phyloP scores from a whole-genome alignment of 2,888 invertebrate genomes.

The Polietes domitor region DNA sequence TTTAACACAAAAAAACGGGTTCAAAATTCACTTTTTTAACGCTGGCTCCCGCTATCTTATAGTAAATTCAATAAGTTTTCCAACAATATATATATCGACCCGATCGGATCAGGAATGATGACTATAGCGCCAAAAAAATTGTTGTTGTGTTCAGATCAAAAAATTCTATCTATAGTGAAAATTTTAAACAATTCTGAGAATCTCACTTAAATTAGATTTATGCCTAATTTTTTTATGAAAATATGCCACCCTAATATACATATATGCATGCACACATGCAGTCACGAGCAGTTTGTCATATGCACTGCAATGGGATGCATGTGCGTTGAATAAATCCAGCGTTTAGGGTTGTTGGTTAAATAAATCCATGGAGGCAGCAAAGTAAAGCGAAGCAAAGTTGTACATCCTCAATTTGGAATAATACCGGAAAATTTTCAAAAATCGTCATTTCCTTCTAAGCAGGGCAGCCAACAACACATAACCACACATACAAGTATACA shows the following conservation, averaged over 20 bases:
- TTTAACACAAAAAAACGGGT: too few species aligned
- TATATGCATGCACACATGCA: background rate
- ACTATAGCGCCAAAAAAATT: too few species aligned
- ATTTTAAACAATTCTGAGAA: too few species aligned
- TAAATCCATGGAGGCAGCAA: slow-evolving; percentile 20
- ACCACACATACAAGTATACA: slow-evolving; percentile 3
- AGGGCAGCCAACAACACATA: slow-evolving; percentile 53
- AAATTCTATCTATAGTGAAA: too few species aligned
- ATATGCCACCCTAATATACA: background rate
- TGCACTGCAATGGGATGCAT: slow-evolving; percentile 13
- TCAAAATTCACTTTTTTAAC: too few species aligned
- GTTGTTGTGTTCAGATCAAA: too few species aligned
- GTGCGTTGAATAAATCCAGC: slow-evolving; percentile 14
- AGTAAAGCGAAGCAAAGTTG: too few species aligned
- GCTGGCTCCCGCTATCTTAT: too few species aligned
- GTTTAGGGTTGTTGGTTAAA: slow-evolving; percentile 42
- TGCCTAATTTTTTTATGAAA: background rate
- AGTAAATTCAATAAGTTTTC: too few species aligned
- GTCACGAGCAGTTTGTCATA: background rate
- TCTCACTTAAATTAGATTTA: too few species aligned
- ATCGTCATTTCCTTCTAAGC: slow-evolving; percentile 62
- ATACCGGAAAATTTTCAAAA: slow-evolving; percentile 67
- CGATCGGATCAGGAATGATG: too few species aligned
- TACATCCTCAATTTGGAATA: slow-evolving; percentile 66
- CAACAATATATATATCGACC: too few species aligned